Evolutionary conservation across 1,140 invertebrate genomes (phyloP), one percentile per base, ranked within the genome.

Genomic region (Cotesia glomerata): DNA sequence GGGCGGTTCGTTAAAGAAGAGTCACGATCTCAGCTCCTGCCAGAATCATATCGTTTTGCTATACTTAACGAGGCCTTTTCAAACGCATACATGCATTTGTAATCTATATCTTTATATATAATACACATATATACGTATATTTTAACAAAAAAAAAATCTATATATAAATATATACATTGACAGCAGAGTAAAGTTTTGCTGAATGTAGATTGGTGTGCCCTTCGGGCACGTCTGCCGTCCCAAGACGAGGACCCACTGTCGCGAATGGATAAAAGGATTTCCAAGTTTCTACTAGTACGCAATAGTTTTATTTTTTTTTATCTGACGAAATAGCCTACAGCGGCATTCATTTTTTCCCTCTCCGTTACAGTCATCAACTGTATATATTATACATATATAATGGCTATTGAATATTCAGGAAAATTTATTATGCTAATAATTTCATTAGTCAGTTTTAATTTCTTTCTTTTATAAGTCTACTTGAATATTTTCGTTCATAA

Each of bases 181-280:
- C 51, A 54, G 35, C 16, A 45, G 2, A 69, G 58, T 56, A 51
- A 32, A 66, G 18, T 59, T 71, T 26, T 52, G 65, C 51, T 45
- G 34, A 35, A 54, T 62, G 59, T n/a, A 63, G 34, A 54, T 16
- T 36, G 14, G 67, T 13, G 51, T 58, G 59, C 35, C 70, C 74
- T 75, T 63, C 45, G 54, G 67, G 74, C 71, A 72, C 61, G 74
- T 69, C 61, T 49, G 36, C 49, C 65, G 26, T 66, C 67, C 18
- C 39, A 36, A 32, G 52, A 70, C 39, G 45, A 56, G 66, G 70
- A 45, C 59, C 66, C 39, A 56, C 52, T 32, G 59, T 64, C 71
- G 73, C 3, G 52, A 73, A 66, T 71, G 68, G 71, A 75, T 77
- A 75, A 77, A 77, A 77, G 75, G 73, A 77, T 77, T 77, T 77